phyloP scores from a whole-genome alignment of 2,113 vertebrate species.

The Mirounga angustirostris region DNA sequence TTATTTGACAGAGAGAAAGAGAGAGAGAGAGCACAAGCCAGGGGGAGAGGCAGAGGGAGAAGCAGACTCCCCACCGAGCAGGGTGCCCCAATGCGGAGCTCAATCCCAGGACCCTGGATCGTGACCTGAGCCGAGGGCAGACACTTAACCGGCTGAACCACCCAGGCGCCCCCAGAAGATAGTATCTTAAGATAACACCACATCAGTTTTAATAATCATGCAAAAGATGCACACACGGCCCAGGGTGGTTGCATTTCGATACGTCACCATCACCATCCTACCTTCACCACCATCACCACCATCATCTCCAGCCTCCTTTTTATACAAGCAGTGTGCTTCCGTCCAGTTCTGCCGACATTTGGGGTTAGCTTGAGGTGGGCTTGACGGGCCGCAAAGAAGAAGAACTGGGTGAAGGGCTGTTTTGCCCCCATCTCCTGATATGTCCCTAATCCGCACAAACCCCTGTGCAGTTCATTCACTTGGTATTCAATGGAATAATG shows the following conservation, averaged over 20 bases:
- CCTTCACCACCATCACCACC: background rate
- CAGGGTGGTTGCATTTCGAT: background rate
- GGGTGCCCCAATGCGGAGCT: background rate
- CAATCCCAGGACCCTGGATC: too few species aligned
- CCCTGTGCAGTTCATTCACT: constrained; percentile 67
- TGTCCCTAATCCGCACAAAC: background rate
- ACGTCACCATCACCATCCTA: background rate
- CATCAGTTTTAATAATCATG: background rate
- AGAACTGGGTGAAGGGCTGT: background rate
- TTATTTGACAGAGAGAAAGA: too few species aligned
- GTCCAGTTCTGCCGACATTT: background rate
- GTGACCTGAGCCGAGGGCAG: too few species aligned
- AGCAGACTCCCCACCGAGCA: too few species aligned
- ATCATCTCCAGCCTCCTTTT: background rate
- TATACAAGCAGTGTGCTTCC: too few species aligned
- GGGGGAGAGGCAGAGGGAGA: too few species aligned
- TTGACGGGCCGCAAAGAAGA: background rate
- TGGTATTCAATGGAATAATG: constrained; percentile 68
- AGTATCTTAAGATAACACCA: background rate
- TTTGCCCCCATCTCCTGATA: background rate
- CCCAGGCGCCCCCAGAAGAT: background rate
- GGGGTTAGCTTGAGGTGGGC: background rate
- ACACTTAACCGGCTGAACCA: too few species aligned
- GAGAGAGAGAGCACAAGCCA: too few species aligned
- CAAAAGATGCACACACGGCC: fast-evolving